phyloP scores from a whole-genome alignment of 2,888 invertebrate species.

The Lasioglossum calceatum region DNA sequence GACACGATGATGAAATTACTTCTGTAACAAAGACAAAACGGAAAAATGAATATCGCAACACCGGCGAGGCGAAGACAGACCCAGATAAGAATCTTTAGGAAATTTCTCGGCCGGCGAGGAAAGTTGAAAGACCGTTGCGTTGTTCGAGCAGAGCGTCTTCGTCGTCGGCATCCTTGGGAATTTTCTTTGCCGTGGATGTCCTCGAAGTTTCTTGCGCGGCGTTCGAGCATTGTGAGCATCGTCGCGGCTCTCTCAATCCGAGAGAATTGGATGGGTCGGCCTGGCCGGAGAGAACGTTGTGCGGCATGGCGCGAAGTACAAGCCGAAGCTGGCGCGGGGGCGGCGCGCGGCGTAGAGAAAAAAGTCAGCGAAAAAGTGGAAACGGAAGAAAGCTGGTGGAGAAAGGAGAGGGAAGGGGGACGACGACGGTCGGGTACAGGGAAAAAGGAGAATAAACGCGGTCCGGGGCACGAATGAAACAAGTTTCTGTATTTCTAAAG shows the following conservation, averaged over 20 bases:
- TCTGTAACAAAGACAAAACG: no score
- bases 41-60: not conserved
- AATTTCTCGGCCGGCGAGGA: not conserved
- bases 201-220: not conserved
- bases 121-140: not conserved
- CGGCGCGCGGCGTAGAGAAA: not conserved
- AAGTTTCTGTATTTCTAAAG: conserved; percentile 74
- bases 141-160: not conserved
- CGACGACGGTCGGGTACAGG: conserved; percentile 27
- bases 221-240: conserved; percentile 7
- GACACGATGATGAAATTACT: no score
- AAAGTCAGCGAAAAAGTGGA: not conserved
- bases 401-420: not conserved
- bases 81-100: not conserved
- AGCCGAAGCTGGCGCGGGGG: not conserved
- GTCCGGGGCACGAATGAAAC: conserved; percentile 60
- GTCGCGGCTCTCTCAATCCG: not conserved
- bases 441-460: conserved; percentile 35
- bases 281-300: not conserved
- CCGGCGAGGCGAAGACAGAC: not conserved
- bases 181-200: conserved; percentile 1
- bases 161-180: not conserved
- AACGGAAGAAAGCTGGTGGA: not conserved
- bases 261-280: conserved; percentile 2
- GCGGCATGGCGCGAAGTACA: not conserved